Evolutionary conservation across 2,888 invertebrate species (phyloP), one percentile per base, ranked within the genome.

Genomic region (Stegophylla sp.): DNA sequence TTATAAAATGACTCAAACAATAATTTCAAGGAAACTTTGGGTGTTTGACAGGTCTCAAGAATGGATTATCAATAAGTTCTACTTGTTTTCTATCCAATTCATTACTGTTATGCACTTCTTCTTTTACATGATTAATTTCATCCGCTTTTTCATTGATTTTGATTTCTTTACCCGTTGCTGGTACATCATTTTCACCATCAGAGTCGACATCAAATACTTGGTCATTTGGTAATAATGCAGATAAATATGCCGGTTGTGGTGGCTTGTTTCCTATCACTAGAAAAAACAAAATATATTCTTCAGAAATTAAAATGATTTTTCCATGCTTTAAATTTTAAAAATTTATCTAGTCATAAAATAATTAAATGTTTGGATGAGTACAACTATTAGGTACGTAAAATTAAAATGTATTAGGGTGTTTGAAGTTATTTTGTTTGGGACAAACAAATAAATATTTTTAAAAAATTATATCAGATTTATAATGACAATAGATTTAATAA

Each of bases 181-280:
- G 75, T 59, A 83, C 59, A 85, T 73, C 82, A 17, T n/a, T 83
- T 43, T 92, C n/a, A n/a, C n/a, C 92, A 82, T 92, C 87, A 85
- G 94, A 94, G 86, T 96, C 95, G 85, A 94, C 92, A 85, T 97
- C 96, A 86, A 96, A 95, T 53, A 97, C 94, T 88, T 97, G 96
- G 88, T 98, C 97, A 84, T 94, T 94, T 0, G 97, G 97, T 85
- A 97, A 87, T 41, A 97, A 88, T 4, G 96, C 95, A 82, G 92
- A 91, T 61, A 96, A 86, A 86, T 97, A 97, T 1, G 96, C 91
- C 9, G 94, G 94, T 86, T 92, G 92, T 83, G 91, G 90, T 0
- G 95, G 92, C 85, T 94, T 94, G 85, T 94, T 93, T 2, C 95
- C 94, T 85, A 97, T 96, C 84, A 98, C 95, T 95, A 88, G 76